Conservation (phyloP, 2,113 vertebrate genomes). For the Phylloscopus trochiloides region DNA sequence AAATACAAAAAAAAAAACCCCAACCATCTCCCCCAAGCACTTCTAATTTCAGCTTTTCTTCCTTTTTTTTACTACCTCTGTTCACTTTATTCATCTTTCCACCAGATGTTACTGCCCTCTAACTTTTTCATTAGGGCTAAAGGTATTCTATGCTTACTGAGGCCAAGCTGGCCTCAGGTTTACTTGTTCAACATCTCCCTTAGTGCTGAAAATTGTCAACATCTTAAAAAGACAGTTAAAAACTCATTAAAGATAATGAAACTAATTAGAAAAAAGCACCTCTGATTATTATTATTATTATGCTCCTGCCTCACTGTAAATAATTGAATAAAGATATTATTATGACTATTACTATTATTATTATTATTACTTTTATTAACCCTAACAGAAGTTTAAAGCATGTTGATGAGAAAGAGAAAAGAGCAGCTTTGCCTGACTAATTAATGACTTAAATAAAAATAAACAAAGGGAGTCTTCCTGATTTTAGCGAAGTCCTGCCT, state of each 20-base stretch:
- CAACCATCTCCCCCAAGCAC: background rate
- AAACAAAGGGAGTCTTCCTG: slow-evolving; percentile 44
- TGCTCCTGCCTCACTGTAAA: background rate
- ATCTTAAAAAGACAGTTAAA: background rate
- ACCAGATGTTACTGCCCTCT: background rate
- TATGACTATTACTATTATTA: background rate
- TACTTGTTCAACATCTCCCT: background rate
- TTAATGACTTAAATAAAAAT: slow-evolving; percentile 52
- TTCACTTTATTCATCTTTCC: background rate
- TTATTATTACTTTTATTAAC: slow-evolving; percentile 43
- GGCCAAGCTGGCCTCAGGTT: background rate
- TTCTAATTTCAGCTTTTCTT: background rate
- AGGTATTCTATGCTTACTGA: background rate
- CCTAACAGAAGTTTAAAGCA: slow-evolving; percentile 25
- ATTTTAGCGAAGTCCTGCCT: slow-evolving; percentile 51
- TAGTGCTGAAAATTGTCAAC: background rate
- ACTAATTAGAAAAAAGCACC: background rate
- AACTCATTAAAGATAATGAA: slow-evolving; percentile 35
- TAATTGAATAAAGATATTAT: slow-evolving; percentile 14
- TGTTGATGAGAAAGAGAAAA: slow-evolving; percentile 39
- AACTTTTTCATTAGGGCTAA: background rate
- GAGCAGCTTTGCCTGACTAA: slow-evolving; percentile 41
- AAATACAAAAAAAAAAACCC: fast-evolving
- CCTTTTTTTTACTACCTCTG: background rate
- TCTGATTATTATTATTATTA: slow-evolving; percentile 4